A percentile compares a stretch with the other conserved stretches of the same genome.
phyloP scores from a whole-genome alignment of 2,888 invertebrate species.

The Drosophila parthenogenetica region DNA sequence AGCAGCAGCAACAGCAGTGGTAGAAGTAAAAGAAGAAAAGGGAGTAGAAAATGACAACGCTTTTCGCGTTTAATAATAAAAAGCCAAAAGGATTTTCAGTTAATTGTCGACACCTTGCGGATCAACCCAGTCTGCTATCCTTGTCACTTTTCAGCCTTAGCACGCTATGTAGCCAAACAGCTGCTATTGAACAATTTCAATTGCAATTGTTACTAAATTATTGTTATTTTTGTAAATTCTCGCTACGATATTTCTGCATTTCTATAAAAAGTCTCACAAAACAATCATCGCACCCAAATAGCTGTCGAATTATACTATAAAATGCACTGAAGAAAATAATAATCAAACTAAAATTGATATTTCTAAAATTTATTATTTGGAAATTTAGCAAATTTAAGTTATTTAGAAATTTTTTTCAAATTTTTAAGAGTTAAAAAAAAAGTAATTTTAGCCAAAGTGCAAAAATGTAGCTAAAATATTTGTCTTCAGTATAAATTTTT shows the following conservation, averaged over 20 bases:
- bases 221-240: slow-evolving; percentile 16
- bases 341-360: background rate
- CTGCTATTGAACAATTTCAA: background rate
- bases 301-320: background rate
- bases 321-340: slow-evolving; percentile 2
- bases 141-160: background rate
- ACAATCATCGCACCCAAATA: slow-evolving; percentile 36
- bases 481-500: background rate
- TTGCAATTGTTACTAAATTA: slow-evolving; percentile 28
- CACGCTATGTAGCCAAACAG: background rate
- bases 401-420: no score
- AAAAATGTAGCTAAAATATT: slow-evolving; percentile 2
- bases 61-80: slow-evolving; percentile 67
- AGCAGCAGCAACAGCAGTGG: slow-evolving; percentile 24
- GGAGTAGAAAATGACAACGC: background rate
- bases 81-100: slow-evolving; percentile 74
- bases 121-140: slow-evolving; percentile 10
- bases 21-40: background rate
- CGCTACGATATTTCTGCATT: slow-evolving; percentile 12
- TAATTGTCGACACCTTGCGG: slow-evolving; percentile 49
- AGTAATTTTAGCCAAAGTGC: no score
- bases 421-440: no score
- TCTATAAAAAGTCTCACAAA: slow-evolving; percentile 32
- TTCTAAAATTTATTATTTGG: no score
- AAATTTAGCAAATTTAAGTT: no score